These are phyloP conservation scores for Callocephalon fimbriatum DNA, from an alignment of 2,113 vertebrate genomes.

Conservation along the genomic window DNA sequence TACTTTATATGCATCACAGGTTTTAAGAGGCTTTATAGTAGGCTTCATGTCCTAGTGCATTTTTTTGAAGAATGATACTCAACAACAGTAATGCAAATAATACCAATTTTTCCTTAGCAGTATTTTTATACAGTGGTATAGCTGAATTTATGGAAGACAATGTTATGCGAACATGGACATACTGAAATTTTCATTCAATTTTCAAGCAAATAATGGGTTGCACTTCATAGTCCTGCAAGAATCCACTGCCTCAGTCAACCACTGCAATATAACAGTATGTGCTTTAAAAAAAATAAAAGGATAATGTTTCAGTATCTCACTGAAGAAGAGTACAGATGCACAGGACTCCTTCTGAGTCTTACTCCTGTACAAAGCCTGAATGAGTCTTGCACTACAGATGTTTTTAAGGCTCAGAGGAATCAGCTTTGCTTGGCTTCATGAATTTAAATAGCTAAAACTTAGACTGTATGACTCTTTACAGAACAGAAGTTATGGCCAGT, in stretches of 20 bases:
- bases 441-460: background rate
- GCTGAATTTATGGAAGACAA: background rate
- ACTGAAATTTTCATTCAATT: background rate
- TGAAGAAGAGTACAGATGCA: fast-evolving
- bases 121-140: background rate
- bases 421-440: background rate
- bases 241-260: background rate
- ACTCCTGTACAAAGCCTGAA: background rate
- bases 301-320: background rate
- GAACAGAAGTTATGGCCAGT: background rate
- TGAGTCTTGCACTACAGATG: fast-evolving
- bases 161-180: background rate
- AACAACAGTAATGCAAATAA: background rate
- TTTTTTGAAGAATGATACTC: background rate
- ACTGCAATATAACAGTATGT: background rate
- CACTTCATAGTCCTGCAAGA: background rate
- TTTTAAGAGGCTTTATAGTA: background rate
- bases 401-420: background rate
- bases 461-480: fast-evolving
- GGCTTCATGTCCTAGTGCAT: background rate
- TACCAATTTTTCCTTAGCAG: background rate
- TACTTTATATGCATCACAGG: background rate
- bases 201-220: background rate
- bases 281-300: background rate
- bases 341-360: background rate